These are phyloP conservation scores for Pachliopta kotzebuea DNA, from an alignment of 2,888 invertebrate species.

Conservation along the genomic window DNA sequence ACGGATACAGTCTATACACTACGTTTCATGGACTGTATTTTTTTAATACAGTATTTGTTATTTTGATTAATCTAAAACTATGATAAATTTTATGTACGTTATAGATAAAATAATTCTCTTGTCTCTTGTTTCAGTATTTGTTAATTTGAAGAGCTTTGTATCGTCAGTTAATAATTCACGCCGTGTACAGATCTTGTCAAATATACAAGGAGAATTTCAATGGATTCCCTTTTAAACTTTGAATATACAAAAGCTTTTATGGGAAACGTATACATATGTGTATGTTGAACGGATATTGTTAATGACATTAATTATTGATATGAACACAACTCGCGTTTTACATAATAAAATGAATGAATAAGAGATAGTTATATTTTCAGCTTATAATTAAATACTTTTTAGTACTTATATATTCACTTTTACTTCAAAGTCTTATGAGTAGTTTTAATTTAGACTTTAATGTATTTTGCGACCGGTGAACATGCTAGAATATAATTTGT, in stretches of 20 bases:
- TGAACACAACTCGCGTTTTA: constrained; percentile 1
- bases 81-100: no score
- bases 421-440: no score
- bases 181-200: constrained; percentile 20
- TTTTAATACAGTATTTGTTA: no score
- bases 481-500: no score
- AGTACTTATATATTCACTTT: no score
- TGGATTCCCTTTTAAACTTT: constrained; percentile 20
- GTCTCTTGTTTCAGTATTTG: not conserved
- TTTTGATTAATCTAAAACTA: no score
- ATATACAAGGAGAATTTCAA: constrained; percentile 21
- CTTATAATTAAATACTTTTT: no score
- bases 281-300: not conserved
- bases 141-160: not conserved
- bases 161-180: constrained; percentile 17
- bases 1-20: no score
- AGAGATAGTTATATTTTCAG: no score
- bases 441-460: no score
- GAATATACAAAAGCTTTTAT: constrained; percentile 14
- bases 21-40: no score
- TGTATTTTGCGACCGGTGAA: no score
- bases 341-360: not conserved
- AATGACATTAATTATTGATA: constrained; percentile 2
- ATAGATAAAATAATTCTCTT: not conserved
- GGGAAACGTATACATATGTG: constrained; percentile 6